Base-by-base conservation (phyloP, 1,140 invertebrate genomes). In the Solenopsis invicta region DNA sequence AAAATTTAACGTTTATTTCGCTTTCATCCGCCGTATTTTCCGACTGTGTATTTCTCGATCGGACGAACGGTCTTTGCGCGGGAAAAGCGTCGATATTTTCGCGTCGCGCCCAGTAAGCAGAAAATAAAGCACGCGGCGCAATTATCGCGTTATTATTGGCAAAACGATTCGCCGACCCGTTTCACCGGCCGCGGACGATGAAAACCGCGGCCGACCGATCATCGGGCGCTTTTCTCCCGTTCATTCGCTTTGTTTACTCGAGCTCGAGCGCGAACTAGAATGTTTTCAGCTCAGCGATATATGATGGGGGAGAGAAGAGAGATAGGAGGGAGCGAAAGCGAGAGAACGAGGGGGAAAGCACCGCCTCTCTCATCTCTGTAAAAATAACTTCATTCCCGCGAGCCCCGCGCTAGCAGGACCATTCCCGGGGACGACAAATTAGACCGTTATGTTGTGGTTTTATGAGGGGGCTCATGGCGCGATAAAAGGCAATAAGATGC, bases 401-500 rank as follows among this genome's bases (percentile, higher is more conserved):
- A 13, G 50, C n/a, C 29, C 13, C 59, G 50, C 59, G 50, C 18
- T 18, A 59, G 29, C 29, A 29, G 29, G 48, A 52, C 54, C 59
- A 71, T 80, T 59, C 37, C 50, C 59, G 72, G 56, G 41, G 24
- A 50, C 66, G 88, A 88, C 81, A 86, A 89, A 89, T 89, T 89
- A 89, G 85, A 86, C 74, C 67, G 45, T 88, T 80, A 59, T 61
- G 52, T 80, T 69, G 54, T 71, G 61, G 56, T 54, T 89, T 89
- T 89, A 89, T 86, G 81, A 24, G 45, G 41, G 41, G 61, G 24
- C n/a, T 69, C 75, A 62, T 29, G 66, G 87, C 52, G 66, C 50
- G 69, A 86, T 86, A 81, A 88, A 86, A 89, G 61, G 41, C 87
- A 71, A 89, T 89, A 86, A 76, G 74, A 86, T 62, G 76, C 80